A percentile compares a stretch with the other conserved stretches of the same genome.
phyloP scores from a whole-genome alignment of 2,797 vertebrate genomes.

The Sebastes oblongus region DNA sequence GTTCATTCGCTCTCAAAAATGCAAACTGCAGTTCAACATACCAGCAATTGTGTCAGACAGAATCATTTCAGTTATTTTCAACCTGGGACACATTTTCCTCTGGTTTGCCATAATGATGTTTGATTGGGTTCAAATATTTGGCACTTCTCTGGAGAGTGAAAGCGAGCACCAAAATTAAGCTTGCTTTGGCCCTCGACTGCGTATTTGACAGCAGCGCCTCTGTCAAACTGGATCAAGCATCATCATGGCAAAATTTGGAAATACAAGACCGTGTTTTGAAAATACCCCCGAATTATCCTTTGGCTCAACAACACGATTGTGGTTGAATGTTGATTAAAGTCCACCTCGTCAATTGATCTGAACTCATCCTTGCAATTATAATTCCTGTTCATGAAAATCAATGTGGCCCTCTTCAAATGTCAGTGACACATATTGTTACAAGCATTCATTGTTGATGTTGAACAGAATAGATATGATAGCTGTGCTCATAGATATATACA shows the following conservation, averaged over 20 bases:
- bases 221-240: constrained; percentile 18
- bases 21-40: not conserved
- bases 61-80: constrained; percentile 23
- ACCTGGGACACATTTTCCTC: not conserved
- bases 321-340: constrained; percentile 35
- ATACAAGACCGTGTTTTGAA: constrained; percentile 10
- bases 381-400: constrained; percentile 41
- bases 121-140: constrained; percentile 47
- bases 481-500: not conserved
- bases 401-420: constrained; percentile 32
- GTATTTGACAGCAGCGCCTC: constrained; percentile 2
- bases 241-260: not conserved
- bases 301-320: not conserved
- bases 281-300: constrained; percentile 15
- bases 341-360: constrained; percentile 39
- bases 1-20: constrained; percentile 1
- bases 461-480: constrained; percentile 29
- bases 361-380: constrained; percentile 43
- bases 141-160: constrained; percentile 1
- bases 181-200: constrained; percentile 14
- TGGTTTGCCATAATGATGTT: constrained; percentile 17
- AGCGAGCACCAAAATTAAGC: not conserved
- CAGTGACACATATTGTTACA: constrained; percentile 29
- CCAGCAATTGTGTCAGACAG: not conserved
- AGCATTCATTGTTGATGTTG: constrained; percentile 13